A percentile compares a stretch with the other conserved stretches of the same genome.
phyloP scores from a whole-genome alignment of 2,888 invertebrate species.

The Eupithecia pulchellata region DNA sequence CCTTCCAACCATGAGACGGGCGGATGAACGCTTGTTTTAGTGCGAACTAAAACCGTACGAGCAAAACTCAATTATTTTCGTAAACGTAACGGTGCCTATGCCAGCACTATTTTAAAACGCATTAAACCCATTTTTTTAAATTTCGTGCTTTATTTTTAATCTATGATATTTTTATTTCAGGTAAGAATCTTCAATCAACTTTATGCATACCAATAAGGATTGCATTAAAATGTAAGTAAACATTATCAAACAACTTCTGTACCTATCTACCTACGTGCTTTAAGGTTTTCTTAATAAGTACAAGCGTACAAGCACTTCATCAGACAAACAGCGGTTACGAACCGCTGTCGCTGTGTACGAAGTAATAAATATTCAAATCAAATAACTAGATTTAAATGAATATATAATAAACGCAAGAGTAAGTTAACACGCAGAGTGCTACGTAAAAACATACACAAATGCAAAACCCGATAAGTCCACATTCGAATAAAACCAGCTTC shows the following conservation, averaged over 20 bases:
- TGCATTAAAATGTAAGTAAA: background rate
- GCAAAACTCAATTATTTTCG: background rate
- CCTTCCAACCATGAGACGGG: constrained; percentile 25
- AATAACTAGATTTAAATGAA: background rate
- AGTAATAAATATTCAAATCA: background rate
- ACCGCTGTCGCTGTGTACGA: too few relatives aligned
- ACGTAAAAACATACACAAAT: background rate
- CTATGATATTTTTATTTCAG: background rate
- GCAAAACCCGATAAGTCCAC: background rate
- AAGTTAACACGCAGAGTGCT: background rate
- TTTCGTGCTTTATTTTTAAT: background rate
- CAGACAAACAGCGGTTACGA: background rate
- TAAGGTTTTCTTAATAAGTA: background rate
- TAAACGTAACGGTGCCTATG: background rate
- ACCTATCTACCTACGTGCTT: background rate
- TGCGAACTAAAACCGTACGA: background rate
- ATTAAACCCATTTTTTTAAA: background rate
- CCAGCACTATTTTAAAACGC: background rate
- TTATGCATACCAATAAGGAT: background rate
- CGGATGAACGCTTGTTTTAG: background rate
- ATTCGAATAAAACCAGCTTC: background rate
- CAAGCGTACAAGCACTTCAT: background rate
- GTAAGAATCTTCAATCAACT: constrained; percentile 5
- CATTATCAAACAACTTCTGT: background rate
- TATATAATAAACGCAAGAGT: background rate